These are phyloP conservation scores for Pardalotus punctatus DNA, from an alignment of 2,113 vertebrate species.

Conservation along the genomic window DNA sequence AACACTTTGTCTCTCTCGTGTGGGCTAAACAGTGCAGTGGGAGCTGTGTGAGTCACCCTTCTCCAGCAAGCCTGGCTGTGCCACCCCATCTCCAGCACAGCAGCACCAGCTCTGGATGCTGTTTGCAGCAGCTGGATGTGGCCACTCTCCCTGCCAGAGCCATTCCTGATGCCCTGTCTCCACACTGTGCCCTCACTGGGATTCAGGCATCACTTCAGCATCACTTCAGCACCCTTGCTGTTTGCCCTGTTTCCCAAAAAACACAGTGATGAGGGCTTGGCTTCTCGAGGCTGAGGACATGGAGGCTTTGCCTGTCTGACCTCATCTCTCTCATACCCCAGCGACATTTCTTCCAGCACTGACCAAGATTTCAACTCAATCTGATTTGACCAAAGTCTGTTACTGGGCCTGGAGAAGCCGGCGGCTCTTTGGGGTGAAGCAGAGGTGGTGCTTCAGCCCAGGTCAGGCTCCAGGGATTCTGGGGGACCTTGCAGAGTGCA, in stretches of 20 bases:
- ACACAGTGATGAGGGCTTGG: background rate
- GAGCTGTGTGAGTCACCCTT: background rate
- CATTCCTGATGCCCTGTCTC: background rate
- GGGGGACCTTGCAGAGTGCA: background rate
- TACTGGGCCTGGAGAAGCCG: background rate
- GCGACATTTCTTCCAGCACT: background rate
- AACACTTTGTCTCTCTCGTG: background rate
- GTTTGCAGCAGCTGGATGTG: background rate
- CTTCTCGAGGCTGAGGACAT: background rate
- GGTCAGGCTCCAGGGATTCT: fast-evolving
- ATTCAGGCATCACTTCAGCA: background rate
- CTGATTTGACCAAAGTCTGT: background rate
- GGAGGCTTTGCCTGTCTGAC: background rate
- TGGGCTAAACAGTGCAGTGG: background rate
- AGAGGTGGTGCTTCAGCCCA: background rate
- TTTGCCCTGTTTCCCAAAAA: background rate
- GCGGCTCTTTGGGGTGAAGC: fast-evolving
- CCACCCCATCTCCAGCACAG: background rate
- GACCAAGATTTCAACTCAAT: background rate
- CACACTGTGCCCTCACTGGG: background rate
- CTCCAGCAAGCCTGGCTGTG: background rate
- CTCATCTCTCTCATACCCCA: background rate
- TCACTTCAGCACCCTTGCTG: background rate
- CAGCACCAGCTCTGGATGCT: background rate
- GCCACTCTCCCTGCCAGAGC: background rate